Conservation (phyloP, 1,140 invertebrate species). For the Drosophila repleta region DNA sequence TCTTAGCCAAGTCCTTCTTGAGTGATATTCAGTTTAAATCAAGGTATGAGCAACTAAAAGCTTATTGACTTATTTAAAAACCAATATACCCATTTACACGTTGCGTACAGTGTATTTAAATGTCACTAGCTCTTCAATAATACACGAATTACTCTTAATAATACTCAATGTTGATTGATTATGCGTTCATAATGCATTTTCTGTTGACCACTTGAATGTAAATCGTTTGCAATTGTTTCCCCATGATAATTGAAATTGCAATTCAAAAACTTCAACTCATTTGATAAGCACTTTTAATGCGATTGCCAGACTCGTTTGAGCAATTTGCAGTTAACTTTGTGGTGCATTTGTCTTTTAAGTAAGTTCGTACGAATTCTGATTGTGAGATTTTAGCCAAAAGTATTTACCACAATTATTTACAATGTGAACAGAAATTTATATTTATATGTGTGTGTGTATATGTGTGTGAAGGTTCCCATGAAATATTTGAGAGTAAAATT, state of each 20-base stretch:
- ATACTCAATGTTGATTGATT: conserved; percentile 21
- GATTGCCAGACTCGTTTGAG: background rate
- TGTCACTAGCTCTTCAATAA: conserved; percentile 16
- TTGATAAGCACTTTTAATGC: background rate
- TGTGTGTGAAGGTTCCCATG: background rate
- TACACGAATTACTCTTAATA: conserved; percentile 1
- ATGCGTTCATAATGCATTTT: conserved; percentile 15
- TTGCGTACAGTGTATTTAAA: background rate
- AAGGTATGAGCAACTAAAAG: background rate
- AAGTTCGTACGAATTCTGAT: conserved; percentile 3
- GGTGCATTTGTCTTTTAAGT: background rate
- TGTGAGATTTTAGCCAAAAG: background rate
- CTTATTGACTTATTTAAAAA: background rate
- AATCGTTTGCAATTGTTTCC: conserved; percentile 16
- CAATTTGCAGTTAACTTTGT: background rate
- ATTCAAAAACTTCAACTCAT: background rate
- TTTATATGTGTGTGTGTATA: background rate
- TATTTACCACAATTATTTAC: conserved; percentile 30
- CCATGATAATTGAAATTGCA: background rate
- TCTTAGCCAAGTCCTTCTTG: too few species aligned
- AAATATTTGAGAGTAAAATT: background rate
- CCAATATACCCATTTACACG: background rate
- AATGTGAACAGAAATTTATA: background rate
- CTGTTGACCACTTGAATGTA: conserved; percentile 8
- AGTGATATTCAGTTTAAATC: too few species aligned